Percentiles rank a stretch among this genome's conserved stretches.
Evolutionary conservation across 2,113 vertebrate genomes (phyloP).

Genomic region (Macroglossus sobrinus): DNA sequence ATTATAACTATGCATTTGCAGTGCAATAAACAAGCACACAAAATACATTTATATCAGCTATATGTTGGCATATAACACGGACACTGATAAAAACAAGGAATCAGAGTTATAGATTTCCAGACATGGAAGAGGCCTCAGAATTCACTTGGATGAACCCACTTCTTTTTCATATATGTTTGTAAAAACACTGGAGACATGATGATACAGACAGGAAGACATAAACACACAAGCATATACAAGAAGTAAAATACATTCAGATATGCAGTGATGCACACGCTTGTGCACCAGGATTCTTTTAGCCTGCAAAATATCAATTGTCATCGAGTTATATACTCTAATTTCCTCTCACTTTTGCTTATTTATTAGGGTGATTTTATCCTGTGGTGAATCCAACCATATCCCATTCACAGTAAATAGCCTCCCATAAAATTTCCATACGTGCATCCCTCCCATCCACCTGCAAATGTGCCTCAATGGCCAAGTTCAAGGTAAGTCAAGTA

Average conservation of each 20-base stretch:
- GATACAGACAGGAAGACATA: neutral
- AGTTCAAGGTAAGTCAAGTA: neutral
- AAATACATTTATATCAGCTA: neutral
- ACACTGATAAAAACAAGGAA: neutral
- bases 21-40: neutral
- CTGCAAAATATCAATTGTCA: neutral
- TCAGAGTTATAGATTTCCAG: neutral
- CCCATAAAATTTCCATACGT: neutral
- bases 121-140: neutral
- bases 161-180: neutral
- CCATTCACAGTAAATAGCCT: neutral
- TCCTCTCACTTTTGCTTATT: neutral
- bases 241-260: neutral
- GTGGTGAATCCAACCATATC: neutral
- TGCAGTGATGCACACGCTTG: neutral
- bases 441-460: neutral
- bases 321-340: neutral
- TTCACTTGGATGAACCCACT: neutral
- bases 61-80: neutral
- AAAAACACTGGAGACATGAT: constrained; percentile 1
- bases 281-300: neutral
- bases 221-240: neutral
- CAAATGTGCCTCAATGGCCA: neutral
- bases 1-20: neutral
- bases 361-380: neutral